Conservation (phyloP, 2,797 vertebrate genomes). For the Acrossocheilus wenchowensis region DNA sequence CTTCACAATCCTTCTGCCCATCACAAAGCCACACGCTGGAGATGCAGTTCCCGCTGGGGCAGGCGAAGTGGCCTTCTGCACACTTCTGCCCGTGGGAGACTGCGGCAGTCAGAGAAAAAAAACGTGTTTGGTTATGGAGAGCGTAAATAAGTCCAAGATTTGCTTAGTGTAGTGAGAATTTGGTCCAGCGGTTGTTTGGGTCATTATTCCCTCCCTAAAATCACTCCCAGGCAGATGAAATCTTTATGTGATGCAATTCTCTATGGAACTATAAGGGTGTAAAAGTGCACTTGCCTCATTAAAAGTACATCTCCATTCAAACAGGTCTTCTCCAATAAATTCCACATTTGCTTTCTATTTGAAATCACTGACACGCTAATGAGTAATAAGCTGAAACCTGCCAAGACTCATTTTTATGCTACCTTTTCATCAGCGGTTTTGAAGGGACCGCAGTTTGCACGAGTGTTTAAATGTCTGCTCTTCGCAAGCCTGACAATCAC, state of each 20-base stretch:
- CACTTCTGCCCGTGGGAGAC: constrained; percentile 93
- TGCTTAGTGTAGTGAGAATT: constrained; percentile 50
- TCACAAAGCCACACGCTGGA: constrained; percentile 97
- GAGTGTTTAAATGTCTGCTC: constrained; percentile 42
- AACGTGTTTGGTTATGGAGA: constrained; percentile 13
- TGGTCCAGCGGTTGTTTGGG: constrained; percentile 47
- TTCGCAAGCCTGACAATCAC: constrained; percentile 58
- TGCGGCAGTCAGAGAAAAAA: constrained; percentile 73
- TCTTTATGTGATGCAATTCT: constrained; percentile 40
- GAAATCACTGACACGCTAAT: constrained; percentile 43
- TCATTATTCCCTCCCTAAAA: constrained; percentile 52
- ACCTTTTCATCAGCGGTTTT: constrained; percentile 37
- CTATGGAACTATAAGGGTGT: background rate
- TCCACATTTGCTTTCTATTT: constrained; percentile 10
- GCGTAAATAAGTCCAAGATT: constrained; percentile 33
- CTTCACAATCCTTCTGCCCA: constrained; percentile 98
- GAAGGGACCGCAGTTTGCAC: constrained; percentile 25
- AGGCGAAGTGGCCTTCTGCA: constrained; percentile 97
- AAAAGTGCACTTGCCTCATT: constrained; percentile 26
- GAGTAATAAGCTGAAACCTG: constrained; percentile 33
- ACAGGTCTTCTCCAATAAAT: constrained; percentile 33
- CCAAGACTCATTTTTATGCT: constrained; percentile 30
- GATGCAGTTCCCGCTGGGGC: constrained; percentile 98
- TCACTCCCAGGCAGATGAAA: constrained; percentile 45
- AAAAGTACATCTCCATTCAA: constrained; percentile 44